Percentiles rank a stretch among this genome's conserved stretches.
Conservation (phyloP, 1,140 invertebrate species). For the Zaprionus ornatus region DNA sequence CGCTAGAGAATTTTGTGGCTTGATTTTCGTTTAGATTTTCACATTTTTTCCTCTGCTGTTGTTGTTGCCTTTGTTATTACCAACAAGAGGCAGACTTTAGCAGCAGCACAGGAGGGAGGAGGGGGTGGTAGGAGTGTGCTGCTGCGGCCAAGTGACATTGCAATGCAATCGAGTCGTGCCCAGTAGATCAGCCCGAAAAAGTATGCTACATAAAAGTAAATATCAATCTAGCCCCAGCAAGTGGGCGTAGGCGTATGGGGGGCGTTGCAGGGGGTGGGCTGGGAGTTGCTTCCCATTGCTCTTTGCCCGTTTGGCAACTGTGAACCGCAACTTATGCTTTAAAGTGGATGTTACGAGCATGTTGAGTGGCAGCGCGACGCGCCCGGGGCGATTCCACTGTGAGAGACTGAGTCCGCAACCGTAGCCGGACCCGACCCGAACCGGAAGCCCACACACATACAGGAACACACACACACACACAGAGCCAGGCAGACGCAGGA, state of each 20-base stretch:
- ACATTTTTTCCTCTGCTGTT: slow-evolving; percentile 4
- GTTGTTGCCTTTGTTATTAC: slow-evolving; percentile 33
- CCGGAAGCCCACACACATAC: slow-evolving; percentile 46
- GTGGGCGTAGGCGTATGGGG: not conserved
- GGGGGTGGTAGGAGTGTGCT: not conserved
- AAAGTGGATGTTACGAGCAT: slow-evolving; percentile 66
- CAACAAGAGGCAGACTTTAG: slow-evolving; percentile 35
- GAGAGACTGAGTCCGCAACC: slow-evolving; percentile 5
- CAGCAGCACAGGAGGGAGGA: slow-evolving; percentile 14
- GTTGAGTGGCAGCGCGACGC: slow-evolving; percentile 26
- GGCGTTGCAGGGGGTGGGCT: not conserved
- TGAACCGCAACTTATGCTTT: slow-evolving; percentile 77
- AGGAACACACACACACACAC: not conserved
- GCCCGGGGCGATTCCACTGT: slow-evolving; percentile 17
- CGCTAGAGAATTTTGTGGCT: slow-evolving; percentile 70
- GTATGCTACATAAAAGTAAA: slow-evolving; percentile 68
- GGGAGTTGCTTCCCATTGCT: too few relatives aligned
- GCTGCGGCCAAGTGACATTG: slow-evolving; percentile 15
- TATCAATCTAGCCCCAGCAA: slow-evolving; percentile 61
- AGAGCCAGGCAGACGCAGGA: not conserved
- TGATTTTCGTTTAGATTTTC: slow-evolving; percentile 63
- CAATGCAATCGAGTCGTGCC: slow-evolving; percentile 8
- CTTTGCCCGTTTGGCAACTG: too few relatives aligned
- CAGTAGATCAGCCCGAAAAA: slow-evolving; percentile 42
- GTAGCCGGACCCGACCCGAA: slow-evolving; percentile 45